Evolutionary conservation across 1,140 invertebrate species (phyloP).

Genomic region (Stratiolaelaps scimitus): DNA sequence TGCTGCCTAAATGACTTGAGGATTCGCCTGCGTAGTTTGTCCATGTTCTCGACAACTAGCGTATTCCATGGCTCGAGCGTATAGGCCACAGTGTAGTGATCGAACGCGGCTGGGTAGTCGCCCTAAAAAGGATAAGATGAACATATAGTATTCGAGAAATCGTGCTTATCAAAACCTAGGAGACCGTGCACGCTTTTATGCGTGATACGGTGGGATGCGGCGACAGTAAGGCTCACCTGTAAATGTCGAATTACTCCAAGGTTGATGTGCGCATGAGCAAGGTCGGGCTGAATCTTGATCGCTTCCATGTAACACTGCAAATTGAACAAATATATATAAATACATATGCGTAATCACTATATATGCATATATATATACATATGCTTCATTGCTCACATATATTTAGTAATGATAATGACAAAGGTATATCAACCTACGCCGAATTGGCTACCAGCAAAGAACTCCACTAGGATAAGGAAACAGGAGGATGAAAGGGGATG

Average conservation of each 20-base stretch:
- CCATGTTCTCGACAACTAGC: constrained; percentile 35
- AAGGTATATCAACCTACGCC: too few relatives aligned
- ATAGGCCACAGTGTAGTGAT: constrained; percentile 36
- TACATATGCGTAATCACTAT: too few relatives aligned
- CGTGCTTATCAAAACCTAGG: too few relatives aligned
- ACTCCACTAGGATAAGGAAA: too few relatives aligned
- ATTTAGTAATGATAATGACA: too few relatives aligned
- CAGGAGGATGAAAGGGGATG: too few relatives aligned
- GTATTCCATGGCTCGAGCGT: constrained; percentile 34
- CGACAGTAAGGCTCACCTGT: constrained; percentile 31
- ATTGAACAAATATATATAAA: not conserved
- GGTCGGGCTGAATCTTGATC: constrained; percentile 35
- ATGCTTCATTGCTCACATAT: too few relatives aligned
- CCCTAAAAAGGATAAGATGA: constrained; percentile 35
- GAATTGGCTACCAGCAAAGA: too few relatives aligned
- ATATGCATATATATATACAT: too few relatives aligned
- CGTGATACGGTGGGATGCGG: not conserved
- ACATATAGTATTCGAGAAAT: too few relatives aligned
- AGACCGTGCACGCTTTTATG: too few relatives aligned
- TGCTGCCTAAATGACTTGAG: constrained; percentile 23
- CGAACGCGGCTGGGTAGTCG: constrained; percentile 35
- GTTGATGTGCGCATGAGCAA: constrained; percentile 38
- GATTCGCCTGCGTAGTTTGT: constrained; percentile 33
- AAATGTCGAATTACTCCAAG: constrained; percentile 39
- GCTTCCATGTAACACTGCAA: constrained; percentile 37